Conservation (phyloP, 2,797 vertebrate genomes). For the Epinephelus coioides region DNA sequence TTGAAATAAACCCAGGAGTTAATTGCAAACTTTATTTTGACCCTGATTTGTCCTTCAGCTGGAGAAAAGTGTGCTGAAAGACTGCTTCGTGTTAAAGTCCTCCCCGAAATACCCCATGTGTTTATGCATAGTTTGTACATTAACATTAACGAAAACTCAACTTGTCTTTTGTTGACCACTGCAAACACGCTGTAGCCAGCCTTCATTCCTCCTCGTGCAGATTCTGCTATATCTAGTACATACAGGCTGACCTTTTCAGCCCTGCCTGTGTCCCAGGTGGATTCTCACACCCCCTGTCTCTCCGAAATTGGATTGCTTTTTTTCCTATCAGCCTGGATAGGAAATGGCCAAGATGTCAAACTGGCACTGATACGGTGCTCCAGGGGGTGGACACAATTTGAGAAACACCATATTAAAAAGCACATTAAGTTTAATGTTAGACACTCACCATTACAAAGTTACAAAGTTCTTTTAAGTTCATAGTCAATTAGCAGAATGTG, state of each 20-base stretch:
- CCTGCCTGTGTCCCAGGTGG: conserved; percentile 68
- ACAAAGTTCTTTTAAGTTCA: conserved; percentile 21
- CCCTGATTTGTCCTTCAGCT: background rate
- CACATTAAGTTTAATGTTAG: conserved; percentile 40
- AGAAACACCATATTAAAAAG: conserved; percentile 43
- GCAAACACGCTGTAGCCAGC: conserved; percentile 3
- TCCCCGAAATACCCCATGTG: background rate
- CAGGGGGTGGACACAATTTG: conserved; percentile 30
- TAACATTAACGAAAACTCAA: conserved; percentile 24
- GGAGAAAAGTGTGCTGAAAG: background rate
- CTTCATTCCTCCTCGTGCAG: conserved; percentile 19
- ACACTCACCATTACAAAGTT: conserved; percentile 19
- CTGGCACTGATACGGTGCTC: conserved; percentile 47
- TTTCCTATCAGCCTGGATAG: conserved; percentile 55
- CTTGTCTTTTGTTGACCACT: conserved; percentile 40
- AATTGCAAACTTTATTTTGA: conserved; percentile 8
- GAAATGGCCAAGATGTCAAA: conserved; percentile 65
- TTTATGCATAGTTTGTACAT: conserved; percentile 23
- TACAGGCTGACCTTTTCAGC: conserved; percentile 74
- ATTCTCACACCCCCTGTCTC: conserved; percentile 59
- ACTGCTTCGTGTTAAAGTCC: background rate
- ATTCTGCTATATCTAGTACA: conserved; percentile 57
- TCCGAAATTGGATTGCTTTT: conserved; percentile 76
- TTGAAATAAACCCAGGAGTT: conserved; percentile 2
- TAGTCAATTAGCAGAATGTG: conserved; percentile 43